A percentile compares a stretch with the other conserved stretches of the same genome.
Conservation (phyloP, 2,888 invertebrate species). For the Catocala nupta region DNA sequence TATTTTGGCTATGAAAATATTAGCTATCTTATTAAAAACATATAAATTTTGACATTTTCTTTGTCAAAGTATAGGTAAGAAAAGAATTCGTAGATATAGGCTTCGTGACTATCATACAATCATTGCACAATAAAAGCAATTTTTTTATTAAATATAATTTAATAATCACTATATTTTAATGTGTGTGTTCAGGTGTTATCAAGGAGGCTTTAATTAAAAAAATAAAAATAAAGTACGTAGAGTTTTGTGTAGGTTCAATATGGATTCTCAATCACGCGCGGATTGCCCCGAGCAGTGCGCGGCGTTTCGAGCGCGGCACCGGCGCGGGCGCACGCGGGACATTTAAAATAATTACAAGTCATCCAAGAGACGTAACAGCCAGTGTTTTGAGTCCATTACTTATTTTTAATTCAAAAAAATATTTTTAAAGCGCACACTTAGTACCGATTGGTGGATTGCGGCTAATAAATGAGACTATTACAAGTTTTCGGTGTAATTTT, state of each 20-base stretch:
- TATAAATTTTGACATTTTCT: no score
- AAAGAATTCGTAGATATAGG: no score
- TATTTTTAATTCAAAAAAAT: conserved; percentile 85
- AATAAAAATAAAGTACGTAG: conserved; percentile 21
- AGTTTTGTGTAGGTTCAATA: conserved; percentile 74
- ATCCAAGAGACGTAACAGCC: conserved; percentile 84
- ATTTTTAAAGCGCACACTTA: conserved; percentile 79
- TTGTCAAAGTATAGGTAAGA: no score
- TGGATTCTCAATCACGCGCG: conserved; percentile 78
- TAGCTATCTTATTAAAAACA: no score
- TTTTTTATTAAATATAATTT: no score
- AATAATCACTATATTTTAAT: no score
- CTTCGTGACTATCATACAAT: no score
- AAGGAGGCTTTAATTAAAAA: conserved; percentile 37
- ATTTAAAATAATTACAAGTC: conserved; percentile 88
- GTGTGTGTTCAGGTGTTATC: conserved; percentile 18
- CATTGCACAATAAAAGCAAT: no score
- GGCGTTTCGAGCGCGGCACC: conserved; percentile 44
- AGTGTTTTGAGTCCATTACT: conserved; percentile 87
- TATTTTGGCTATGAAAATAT: no score
- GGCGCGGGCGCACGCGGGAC: conserved; percentile 78
- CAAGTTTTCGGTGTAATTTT: conserved; percentile 68
- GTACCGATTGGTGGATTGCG: conserved; percentile 73
- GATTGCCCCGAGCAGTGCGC: conserved; percentile 73
- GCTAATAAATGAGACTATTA: conserved; percentile 75